Conservation (phyloP, 1,140 invertebrate species). For the Drosophila nasuta region DNA sequence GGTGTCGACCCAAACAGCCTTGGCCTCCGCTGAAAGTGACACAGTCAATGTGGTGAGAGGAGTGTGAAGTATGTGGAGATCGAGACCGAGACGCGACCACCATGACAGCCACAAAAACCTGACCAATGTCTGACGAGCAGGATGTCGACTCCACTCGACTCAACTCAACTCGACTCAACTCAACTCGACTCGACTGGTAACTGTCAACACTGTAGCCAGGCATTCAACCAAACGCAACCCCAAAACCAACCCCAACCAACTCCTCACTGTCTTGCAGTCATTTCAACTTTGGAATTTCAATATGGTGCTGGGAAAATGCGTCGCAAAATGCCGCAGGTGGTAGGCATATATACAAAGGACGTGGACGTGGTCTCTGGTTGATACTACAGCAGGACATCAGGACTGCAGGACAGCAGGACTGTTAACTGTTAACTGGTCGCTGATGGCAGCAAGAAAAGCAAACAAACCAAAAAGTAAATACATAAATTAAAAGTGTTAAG, state of each 20-base stretch:
- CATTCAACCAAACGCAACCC: constrained; percentile 1
- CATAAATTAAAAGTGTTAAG: constrained; percentile 78
- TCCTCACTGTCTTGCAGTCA: constrained; percentile 56
- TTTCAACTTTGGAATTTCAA: constrained; percentile 79
- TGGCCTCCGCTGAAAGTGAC: neutral
- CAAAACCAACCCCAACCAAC: neutral
- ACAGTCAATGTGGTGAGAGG: constrained; percentile 5
- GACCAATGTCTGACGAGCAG: constrained; percentile 40
- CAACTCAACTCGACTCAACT: constrained; percentile 19
- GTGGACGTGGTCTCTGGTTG: constrained; percentile 10
- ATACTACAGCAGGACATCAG: neutral
- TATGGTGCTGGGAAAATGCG: constrained; percentile 50
- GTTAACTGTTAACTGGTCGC: constrained; percentile 14
- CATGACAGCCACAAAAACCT: constrained; percentile 50
- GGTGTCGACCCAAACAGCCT: constrained; percentile 20
- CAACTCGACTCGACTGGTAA: constrained; percentile 37
- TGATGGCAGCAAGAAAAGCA: constrained; percentile 49
- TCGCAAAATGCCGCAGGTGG: constrained; percentile 71
- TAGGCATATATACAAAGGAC: constrained; percentile 43
- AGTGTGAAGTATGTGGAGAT: constrained; percentile 8
- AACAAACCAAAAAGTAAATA: constrained; percentile 76
- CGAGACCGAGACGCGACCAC: constrained; percentile 52
- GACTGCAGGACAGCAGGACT: neutral
- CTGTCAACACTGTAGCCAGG: constrained; percentile 66
- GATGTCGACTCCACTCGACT: constrained; percentile 36